Evolutionary conservation across 2,113 vertebrate species (phyloP), one percentile per base, ranked within the genome.

Genomic region (Psophia crepitans): DNA sequence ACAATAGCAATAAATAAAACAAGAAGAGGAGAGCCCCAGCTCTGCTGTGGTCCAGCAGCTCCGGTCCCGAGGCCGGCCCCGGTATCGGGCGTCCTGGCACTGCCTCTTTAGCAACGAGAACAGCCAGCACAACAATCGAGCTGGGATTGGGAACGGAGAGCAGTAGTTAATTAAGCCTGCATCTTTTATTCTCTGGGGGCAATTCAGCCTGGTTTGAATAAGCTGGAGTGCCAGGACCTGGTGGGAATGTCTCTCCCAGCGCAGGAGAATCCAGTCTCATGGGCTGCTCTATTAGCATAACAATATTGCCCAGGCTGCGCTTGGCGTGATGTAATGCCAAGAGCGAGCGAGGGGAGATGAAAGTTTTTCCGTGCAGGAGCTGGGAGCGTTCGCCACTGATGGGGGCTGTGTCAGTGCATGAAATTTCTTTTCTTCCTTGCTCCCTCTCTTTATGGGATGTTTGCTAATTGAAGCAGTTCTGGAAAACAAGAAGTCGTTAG

Each of bases 171-270:
- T 98, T 97, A 98, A 98, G 94, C 90, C 98, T 93, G 97, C 97
- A 81, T 98, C 98, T 98, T 98, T 98, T 98, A 97, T 97, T 97
- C 94, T 96, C 96, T n/a, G 32, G 96, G 46, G 97, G 98, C 98
- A 97, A 98, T 97, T 98, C 97, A 97, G 97, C 89, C 21, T 87
- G 94, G 97, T 86, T 87, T 98, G 97, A 98, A 98, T 97, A 98
- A 95, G 92, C 96, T 77, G 75, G 84, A 90, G 98, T 90, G 97
- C 97, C 89, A 30, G 97, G 85, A 97, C 97, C 96, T 90, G 99
- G 98, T 99, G 99, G 99, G 98, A 99, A 98, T 98, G 98, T 98
- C 97, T 98, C 98, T 96, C 88, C 49, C 46, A 35, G 94, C 85
- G 64, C 96, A 41, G 95, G 96, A 97, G 97, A 97, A 93, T 87